phyloP scores from a whole-genome alignment of 2,113 vertebrate species.

The Tragelaphus buxtoni region DNA sequence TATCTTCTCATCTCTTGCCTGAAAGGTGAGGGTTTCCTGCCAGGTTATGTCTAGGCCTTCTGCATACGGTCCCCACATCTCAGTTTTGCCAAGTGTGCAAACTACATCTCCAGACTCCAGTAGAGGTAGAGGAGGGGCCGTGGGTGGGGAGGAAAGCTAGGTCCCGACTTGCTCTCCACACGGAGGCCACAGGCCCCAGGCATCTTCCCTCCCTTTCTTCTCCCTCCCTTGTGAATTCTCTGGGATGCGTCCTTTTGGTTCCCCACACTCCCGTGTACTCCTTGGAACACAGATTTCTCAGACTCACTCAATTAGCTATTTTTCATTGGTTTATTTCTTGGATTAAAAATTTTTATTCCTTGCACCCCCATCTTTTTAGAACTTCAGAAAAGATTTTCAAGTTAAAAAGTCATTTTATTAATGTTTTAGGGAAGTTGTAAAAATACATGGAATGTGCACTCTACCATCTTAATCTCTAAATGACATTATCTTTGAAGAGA shows the following conservation, averaged over 20 bases:
- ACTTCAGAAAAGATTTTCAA: neutral
- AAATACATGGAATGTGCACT: fast-evolving
- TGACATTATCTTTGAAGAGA: neutral
- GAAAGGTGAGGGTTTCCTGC: neutral
- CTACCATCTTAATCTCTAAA: too few species aligned
- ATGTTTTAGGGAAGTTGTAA: neutral
- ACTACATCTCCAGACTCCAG: neutral
- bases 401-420: neutral
- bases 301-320: neutral
- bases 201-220: neutral
- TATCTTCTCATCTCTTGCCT: fast-evolving
- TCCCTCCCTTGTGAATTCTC: too few species aligned
- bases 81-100: neutral
- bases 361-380: neutral
- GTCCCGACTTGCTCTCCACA: fast-evolving
- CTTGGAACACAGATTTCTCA: neutral
- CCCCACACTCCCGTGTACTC: fast-evolving
- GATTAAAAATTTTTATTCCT: neutral
- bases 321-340: neutral
- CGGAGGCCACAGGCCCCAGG: fast-evolving
- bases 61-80: fast-evolving
- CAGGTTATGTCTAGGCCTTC: neutral
- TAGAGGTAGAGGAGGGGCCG: fast-evolving
- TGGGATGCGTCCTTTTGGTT: fast-evolving
- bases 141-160: fast-evolving